phyloP scores from a whole-genome alignment of 2,113 vertebrate genomes.

The Microtus ochrogaster region DNA sequence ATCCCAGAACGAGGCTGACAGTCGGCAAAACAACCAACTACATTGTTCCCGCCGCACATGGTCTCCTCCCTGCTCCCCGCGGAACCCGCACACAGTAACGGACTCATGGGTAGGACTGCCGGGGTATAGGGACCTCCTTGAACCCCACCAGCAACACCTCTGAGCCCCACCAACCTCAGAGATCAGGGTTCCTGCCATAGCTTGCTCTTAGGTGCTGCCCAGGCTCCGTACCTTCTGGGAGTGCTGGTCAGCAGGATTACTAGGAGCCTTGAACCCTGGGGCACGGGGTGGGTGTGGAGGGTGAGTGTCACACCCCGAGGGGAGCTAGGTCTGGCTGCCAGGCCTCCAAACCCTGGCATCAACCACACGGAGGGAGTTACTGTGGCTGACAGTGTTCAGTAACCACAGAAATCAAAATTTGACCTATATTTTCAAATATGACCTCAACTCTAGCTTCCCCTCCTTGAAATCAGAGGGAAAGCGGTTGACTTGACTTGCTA shows the following conservation, averaged over 20 bases:
- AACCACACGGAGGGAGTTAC: conserved; percentile 51
- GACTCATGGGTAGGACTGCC: neutral
- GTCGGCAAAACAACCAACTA: conserved; percentile 68
- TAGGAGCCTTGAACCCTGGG: neutral
- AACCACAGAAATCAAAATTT: conserved; percentile 78
- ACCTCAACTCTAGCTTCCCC: conserved; percentile 38
- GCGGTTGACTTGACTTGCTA: conserved; percentile 14
- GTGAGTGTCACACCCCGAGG: neutral
- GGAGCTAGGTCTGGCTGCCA: neutral
- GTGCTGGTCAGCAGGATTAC: neutral
- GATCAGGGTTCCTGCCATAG: neutral
- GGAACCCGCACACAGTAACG: neutral
- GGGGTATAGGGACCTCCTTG: neutral
- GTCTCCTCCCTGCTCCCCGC: conserved; percentile 40
- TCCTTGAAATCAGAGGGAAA: conserved; percentile 56
- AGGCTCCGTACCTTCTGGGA: neutral
- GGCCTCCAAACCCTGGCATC: conserved; percentile 56
- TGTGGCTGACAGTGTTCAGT: conserved; percentile 63
- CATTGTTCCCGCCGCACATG: conserved; percentile 67
- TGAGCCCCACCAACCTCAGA: neutral
- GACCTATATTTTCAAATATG: conserved; percentile 77
- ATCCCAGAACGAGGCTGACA: conserved; percentile 65
- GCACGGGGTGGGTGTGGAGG: neutral
- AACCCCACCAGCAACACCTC: neutral
- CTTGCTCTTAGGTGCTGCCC: neutral